phyloP scores from a whole-genome alignment of 2,797 vertebrate genomes.

The Zonotrichia albicollis region DNA sequence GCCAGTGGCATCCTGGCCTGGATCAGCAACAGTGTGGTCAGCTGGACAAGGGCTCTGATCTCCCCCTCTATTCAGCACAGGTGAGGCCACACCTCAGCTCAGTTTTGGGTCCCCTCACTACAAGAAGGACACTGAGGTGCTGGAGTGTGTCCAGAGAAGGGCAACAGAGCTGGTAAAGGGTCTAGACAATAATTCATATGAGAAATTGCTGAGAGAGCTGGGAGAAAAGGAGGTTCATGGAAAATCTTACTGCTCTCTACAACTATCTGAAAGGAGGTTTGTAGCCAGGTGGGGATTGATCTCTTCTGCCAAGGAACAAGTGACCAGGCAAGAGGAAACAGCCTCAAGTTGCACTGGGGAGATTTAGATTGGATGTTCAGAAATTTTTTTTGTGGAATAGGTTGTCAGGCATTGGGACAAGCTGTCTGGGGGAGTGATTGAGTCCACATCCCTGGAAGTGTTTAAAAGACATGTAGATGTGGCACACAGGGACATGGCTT shows the following conservation, averaged over 20 bases:
- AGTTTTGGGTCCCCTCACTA: not conserved
- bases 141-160: not conserved
- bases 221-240: too few species aligned
- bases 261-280: not conserved
- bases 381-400: not conserved
- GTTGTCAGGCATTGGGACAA: not conserved
- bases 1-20: not conserved
- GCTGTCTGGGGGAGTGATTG: not conserved
- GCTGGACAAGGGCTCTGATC: not conserved
- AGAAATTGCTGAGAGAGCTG: not conserved
- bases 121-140: not conserved
- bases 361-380: not conserved
- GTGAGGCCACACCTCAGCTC: not conserved
- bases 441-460: not conserved
- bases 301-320: not conserved
- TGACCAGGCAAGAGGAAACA: not conserved
- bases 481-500: not conserved
- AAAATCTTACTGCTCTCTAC: not conserved
- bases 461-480: not conserved
- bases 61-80: not conserved
- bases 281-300: not conserved
- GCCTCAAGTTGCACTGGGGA: rapidly evolving
- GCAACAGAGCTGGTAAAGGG: not conserved
- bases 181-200: not conserved
- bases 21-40: not conserved